A percentile compares a stretch with the other conserved stretches of the same genome.
Evolutionary conservation across 2,113 vertebrate genomes (phyloP).

Genomic region (Hymenochirus boettgeri): DNA sequence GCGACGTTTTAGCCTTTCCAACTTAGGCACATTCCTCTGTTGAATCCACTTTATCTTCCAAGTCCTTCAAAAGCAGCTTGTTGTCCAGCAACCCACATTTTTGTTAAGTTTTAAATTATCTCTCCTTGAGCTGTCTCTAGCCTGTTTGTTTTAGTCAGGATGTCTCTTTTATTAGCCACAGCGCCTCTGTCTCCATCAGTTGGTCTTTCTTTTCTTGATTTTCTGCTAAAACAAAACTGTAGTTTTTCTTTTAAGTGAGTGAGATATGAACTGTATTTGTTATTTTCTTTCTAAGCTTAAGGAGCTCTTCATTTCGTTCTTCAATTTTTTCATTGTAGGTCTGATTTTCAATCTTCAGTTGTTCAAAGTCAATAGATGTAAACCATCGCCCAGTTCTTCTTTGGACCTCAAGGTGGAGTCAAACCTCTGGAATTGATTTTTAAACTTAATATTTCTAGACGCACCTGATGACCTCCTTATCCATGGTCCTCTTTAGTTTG

Average conservation of each 20-base stretch:
- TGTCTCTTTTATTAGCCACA: slow-evolving; percentile 56
- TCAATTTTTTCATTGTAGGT: slow-evolving; percentile 56
- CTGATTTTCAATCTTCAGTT: slow-evolving; percentile 68
- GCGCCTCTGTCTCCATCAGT: slow-evolving; percentile 51
- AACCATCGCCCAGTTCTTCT: slow-evolving; percentile 49
- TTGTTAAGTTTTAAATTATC: slow-evolving; percentile 62
- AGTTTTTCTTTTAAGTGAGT: slow-evolving; percentile 77
- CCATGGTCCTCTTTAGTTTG: slow-evolving; percentile 56
- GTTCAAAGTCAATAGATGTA: slow-evolving; percentile 61
- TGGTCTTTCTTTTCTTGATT: slow-evolving; percentile 51
- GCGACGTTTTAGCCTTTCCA: slow-evolving; percentile 59
- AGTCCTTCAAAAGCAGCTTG: slow-evolving; percentile 62
- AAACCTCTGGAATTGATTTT: slow-evolving; percentile 53
- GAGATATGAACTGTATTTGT: slow-evolving; percentile 57
- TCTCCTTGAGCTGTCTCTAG: slow-evolving; percentile 52
- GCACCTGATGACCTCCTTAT: slow-evolving; percentile 53
- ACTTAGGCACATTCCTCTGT: slow-evolving; percentile 42
- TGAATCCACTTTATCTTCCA: slow-evolving; percentile 62
- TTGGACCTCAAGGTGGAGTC: slow-evolving; percentile 52
- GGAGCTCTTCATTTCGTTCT: slow-evolving; percentile 59
- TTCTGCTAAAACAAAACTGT: slow-evolving; percentile 60
- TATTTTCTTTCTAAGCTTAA: slow-evolving; percentile 63
- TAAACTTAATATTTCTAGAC: slow-evolving; percentile 66
- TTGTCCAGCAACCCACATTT: slow-evolving; percentile 69
- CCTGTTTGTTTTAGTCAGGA: slow-evolving; percentile 63